These are phyloP conservation scores for Cylindroiulus punctatus DNA, from an alignment of 2,888 invertebrate genomes.

Conservation along the genomic window DNA sequence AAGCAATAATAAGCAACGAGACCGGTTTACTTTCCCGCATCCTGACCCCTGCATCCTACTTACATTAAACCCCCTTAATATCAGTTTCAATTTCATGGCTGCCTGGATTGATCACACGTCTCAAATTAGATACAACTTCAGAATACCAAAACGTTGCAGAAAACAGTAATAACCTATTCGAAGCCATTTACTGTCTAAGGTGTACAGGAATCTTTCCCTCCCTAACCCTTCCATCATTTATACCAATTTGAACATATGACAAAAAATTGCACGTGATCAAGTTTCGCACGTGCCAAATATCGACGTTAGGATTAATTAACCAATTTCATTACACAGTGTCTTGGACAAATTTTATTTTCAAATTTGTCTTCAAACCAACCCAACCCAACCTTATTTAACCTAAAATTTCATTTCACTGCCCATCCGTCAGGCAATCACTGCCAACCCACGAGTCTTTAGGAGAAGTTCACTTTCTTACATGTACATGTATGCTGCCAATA, in stretches of 20 bases:
- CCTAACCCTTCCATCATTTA: not conserved
- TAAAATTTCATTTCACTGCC: too few species aligned
- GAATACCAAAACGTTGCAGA: constrained; percentile 32
- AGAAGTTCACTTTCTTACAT: too few species aligned
- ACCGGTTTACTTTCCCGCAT: not conserved
- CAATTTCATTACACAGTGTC: not conserved
- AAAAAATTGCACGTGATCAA: not conserved
- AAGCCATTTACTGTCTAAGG: not conserved
- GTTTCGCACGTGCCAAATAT: not conserved
- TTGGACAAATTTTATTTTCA: too few species aligned
- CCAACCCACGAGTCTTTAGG: too few species aligned
- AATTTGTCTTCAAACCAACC: too few species aligned
- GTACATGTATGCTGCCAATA: too few species aligned
- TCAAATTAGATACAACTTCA: constrained; percentile 26
- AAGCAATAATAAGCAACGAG: not conserved
- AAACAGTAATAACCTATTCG: constrained; percentile 19
- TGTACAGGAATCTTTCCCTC: not conserved
- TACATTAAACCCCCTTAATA: constrained; percentile 25
- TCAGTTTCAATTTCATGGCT: constrained; percentile 32
- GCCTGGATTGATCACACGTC: constrained; percentile 32
- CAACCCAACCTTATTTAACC: too few species aligned
- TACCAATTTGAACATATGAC: not conserved
- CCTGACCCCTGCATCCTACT: constrained; percentile 27
- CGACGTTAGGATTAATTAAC: not conserved
- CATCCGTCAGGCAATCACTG: too few species aligned